Evolutionary conservation across 2,113 vertebrate species (phyloP), one percentile per base, ranked within the genome.

Genomic region (Tangachromis dhanisi): DNA sequence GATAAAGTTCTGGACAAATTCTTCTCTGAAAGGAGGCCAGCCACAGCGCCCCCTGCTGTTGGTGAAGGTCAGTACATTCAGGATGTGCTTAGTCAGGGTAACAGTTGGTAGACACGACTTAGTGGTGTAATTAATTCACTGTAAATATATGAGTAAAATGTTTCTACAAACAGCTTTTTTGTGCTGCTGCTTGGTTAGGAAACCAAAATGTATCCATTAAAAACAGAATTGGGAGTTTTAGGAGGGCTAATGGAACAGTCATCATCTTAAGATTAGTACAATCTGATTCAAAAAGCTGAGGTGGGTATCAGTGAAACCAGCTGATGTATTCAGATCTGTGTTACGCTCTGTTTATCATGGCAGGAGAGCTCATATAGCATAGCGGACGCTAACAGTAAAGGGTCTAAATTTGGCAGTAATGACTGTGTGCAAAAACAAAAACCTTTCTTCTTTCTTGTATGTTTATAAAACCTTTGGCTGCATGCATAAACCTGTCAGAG

Each of bases 241-340:
- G 31, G 31, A 35, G 0, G 0, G 2, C 31, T 8, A 68, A 68
- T 38, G 63, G 0, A 5, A 0, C 7, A 68, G 29, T 66, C 61
- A 38, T 38, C 17, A 12, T 66, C 0, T 38, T 66, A 66, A 38
- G 10, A 66, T 38, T 1, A 38, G 17, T 12, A 66, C 19, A 66
- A 0, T 38, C 19, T 8, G 61, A 38, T 21, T 66, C 61, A 12
- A 11, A 63, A 35, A 38, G 31, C 61, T 38, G 61, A 35, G 9
- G 16, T 19, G 59, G 9, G 59, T 19, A 63, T 63, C 29, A 63
- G 59, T 63, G 59, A 38, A 38, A 38, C 17, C 9, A 66, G 33
- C 17, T 66, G 33, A 66, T 38, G 57, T 61, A 31, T 61, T 61
- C 57, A 59, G 2, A 59, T 1, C 55, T 31, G 55, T 59, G 55